Evolutionary conservation across 2,113 vertebrate species (phyloP).

Genomic region (Sminthopsis crassicaudata): DNA sequence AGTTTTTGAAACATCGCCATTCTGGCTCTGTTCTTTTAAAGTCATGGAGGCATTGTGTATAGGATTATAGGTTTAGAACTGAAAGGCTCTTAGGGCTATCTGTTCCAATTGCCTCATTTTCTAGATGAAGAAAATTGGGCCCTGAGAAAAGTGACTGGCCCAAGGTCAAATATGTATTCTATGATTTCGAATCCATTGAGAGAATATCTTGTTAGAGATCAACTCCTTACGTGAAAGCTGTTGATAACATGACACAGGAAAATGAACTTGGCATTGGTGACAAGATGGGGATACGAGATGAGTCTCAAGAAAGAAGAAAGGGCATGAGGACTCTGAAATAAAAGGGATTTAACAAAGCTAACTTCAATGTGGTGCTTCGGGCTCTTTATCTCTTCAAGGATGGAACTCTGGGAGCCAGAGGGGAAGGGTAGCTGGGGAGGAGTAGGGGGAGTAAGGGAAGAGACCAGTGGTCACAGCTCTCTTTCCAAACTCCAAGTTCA

Average conservation of each 20-base stretch:
- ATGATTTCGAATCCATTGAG: neutral
- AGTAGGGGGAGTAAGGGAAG: neutral
- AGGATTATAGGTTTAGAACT: neutral
- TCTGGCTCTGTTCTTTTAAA: neutral
- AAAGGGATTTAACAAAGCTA: neutral
- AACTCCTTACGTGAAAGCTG: neutral
- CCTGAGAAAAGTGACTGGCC: neutral
- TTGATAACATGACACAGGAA: neutral
- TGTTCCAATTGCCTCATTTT: neutral
- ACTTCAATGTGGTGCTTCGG: neutral
- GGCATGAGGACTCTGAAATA: neutral
- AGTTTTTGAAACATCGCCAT: neutral
- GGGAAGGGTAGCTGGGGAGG: neutral
- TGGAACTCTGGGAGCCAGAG: neutral
- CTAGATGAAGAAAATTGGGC: neutral
- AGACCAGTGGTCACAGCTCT: neutral
- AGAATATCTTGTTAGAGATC: neutral
- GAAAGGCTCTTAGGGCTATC: neutral
- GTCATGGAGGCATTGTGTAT: neutral
- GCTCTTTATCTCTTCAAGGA: neutral
- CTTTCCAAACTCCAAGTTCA: too few species aligned
- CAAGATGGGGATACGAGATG: neutral
- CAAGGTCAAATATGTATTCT: neutral
- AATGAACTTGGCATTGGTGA: neutral
- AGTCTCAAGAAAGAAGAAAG: neutral